Conservation (phyloP, 2,797 vertebrate genomes). For the Salmo trutta region DNA sequence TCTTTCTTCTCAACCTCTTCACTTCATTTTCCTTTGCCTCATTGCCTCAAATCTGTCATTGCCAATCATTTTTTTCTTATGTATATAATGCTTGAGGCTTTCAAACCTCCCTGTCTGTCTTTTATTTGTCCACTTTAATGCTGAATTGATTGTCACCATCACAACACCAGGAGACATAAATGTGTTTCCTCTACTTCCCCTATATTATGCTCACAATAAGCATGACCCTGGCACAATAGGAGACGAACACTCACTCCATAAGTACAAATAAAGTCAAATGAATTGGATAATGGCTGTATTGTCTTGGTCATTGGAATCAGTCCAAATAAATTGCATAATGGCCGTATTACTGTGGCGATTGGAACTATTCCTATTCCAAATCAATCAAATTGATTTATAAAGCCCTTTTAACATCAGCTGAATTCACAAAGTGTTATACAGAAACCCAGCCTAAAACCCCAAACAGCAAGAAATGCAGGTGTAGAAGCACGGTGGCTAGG, state of each 20-base stretch:
- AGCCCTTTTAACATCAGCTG: too few species aligned
- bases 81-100: constrained; percentile 33
- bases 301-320: constrained; percentile 18
- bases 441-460: too few species aligned
- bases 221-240: constrained; percentile 35
- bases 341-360: constrained; percentile 6
- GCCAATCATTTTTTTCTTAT: constrained; percentile 29
- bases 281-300: constrained; percentile 42
- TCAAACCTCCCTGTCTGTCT: constrained; percentile 23
- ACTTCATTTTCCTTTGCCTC: constrained; percentile 35
- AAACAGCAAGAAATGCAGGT: too few species aligned
- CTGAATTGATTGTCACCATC: constrained; percentile 49
- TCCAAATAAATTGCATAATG: constrained; percentile 28
- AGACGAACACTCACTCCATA: constrained; percentile 21
- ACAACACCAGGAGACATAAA: constrained; percentile 48
- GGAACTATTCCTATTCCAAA: constrained; percentile 8
- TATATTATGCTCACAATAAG: constrained; percentile 30
- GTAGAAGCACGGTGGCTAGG: too few species aligned
- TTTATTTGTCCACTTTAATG: constrained; percentile 39
- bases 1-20: constrained; percentile 27
- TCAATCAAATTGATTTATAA: too few species aligned
- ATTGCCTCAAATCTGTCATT: constrained; percentile 45
- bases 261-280: constrained; percentile 39
- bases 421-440: too few species aligned
- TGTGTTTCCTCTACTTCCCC: constrained; percentile 42